A percentile compares a stretch with the other conserved stretches of the same genome.
phyloP scores from a whole-genome alignment of 1,140 invertebrate genomes.

The Platyscapa corneri region DNA sequence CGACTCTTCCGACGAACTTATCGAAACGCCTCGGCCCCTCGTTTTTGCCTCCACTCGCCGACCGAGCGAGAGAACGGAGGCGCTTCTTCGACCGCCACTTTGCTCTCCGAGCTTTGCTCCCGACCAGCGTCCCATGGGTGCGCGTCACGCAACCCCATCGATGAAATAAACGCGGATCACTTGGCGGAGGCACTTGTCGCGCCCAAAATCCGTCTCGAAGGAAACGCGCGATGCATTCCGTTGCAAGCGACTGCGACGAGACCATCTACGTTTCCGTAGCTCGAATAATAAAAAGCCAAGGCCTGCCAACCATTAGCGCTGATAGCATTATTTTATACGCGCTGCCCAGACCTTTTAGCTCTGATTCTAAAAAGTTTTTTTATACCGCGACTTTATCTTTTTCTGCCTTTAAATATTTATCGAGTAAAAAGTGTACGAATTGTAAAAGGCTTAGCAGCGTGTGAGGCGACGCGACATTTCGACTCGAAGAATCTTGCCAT shows the following conservation, averaged over 20 bases:
- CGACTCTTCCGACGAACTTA: slow-evolving; percentile 11
- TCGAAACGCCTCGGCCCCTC: neutral
- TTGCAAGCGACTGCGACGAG: neutral
- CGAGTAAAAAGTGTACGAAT: neutral
- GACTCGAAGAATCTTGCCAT: neutral
- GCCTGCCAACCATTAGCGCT: neutral
- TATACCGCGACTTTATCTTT: slow-evolving; percentile 21
- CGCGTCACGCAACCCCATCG: no score
- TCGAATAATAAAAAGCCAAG: neutral
- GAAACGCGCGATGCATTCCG: no score
- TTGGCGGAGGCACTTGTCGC: no score
- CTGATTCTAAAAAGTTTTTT: neutral
- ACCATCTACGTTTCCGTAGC: neutral
- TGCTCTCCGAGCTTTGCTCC: neutral
- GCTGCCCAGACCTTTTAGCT: neutral
- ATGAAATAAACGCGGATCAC: no score
- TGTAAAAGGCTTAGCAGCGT: neutral
- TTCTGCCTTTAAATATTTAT: slow-evolving; percentile 17
- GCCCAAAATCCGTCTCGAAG: no score
- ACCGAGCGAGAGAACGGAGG: neutral
- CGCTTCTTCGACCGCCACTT: slow-evolving; percentile 14
- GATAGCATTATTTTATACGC: slow-evolving; percentile 8
- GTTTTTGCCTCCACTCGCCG: neutral
- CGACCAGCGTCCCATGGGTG: neutral
- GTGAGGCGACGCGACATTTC: neutral